Evolutionary conservation across 35 echinoderm and acorn worm genomes (phyloP), one percentile per base, ranked within the genome.

Genomic region (Apostichopus californicus): DNA sequence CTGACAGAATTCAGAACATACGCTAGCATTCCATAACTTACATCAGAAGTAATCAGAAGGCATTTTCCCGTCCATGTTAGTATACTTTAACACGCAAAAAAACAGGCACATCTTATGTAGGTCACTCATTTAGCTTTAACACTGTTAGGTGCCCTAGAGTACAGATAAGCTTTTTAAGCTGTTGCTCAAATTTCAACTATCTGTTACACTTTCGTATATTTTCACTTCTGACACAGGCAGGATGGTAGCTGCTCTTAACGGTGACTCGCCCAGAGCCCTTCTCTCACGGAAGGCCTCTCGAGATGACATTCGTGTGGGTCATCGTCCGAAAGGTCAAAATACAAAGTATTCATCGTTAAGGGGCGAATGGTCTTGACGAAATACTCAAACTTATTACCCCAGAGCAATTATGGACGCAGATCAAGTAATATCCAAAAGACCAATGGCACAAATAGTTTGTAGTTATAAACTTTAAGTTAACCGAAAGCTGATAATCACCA

Each of bases 261-360:
- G 46, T 56, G 80, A 55, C 55, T 56, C 55, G 80, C 80, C 80
- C 53, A 56, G 18, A 83, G 80, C 80, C 55, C 55, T 83, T 83
- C 25, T 17, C 46, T 13, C 34, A 46, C 34, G 17, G 80, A 83
- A 83, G 17, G 55, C 80, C 24, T 54, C 80, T 83, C 55, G 80
- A 83, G 25, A 83, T 83, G 80, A 83, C 80, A 83, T 56, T 55
- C 52, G n/a, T 25, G 55, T 54, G n/a, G 80, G 80, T 83, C 80
- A 83, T 55, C 52, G 80, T 46, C 80, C 46, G 80, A 12, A 17
- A 83, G 80, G 80, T 83, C 13, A 83, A 46, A 56, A 56, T 55
- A 3, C 64, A 68, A 68, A 4, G 64, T 68, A 68, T 68, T 68
- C 13, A 68, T 68, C 18, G 11, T 68, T 11, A 11, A 14, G 64